Evolutionary conservation across 2,888 invertebrate species (phyloP).

Genomic region (Merodon equestris): DNA sequence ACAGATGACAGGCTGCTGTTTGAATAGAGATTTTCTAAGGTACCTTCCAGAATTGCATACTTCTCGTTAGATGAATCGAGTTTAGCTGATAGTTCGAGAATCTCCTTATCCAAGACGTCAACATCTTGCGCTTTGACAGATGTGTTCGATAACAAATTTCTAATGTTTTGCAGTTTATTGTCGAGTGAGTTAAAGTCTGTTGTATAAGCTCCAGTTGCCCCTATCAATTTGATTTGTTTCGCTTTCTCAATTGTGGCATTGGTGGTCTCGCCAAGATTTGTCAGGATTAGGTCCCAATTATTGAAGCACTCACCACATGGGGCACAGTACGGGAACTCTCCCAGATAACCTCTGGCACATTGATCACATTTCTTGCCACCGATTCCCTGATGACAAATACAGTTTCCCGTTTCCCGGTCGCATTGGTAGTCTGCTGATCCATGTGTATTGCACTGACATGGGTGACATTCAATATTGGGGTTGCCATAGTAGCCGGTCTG

Average conservation of each 20-base stretch:
- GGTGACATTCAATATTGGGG: conserved; percentile 91
- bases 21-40: conserved; percentile 84
- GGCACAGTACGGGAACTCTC: conserved; percentile 92
- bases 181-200: conserved; percentile 97
- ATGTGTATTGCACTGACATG: conserved; percentile 93
- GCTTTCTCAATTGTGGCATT: conserved; percentile 90
- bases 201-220: conserved; percentile 97
- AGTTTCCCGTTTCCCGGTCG: conserved; percentile 93
- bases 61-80: conserved; percentile 82
- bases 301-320: conserved; percentile 99
- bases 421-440: conserved; percentile 94
- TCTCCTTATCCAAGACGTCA: conserved; percentile 82
- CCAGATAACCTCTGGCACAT: conserved; percentile 95
- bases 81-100: conserved; percentile 81
- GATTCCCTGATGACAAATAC: conserved; percentile 94
- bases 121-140: conserved; percentile 85
- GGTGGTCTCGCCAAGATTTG: conserved; percentile 87
- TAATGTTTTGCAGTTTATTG: conserved; percentile 88
- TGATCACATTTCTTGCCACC: conserved; percentile 96
- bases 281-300: conserved; percentile 96
- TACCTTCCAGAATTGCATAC: conserved; percentile 84
- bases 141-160: conserved; percentile 89
- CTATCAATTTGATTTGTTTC: conserved; percentile 95
- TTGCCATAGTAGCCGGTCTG: conserved; percentile 96
- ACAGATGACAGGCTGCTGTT: conserved; percentile 86